These are phyloP conservation scores for Mycalesis mineus DNA, from an alignment of 2,888 invertebrate genomes.

Conservation along the genomic window DNA sequence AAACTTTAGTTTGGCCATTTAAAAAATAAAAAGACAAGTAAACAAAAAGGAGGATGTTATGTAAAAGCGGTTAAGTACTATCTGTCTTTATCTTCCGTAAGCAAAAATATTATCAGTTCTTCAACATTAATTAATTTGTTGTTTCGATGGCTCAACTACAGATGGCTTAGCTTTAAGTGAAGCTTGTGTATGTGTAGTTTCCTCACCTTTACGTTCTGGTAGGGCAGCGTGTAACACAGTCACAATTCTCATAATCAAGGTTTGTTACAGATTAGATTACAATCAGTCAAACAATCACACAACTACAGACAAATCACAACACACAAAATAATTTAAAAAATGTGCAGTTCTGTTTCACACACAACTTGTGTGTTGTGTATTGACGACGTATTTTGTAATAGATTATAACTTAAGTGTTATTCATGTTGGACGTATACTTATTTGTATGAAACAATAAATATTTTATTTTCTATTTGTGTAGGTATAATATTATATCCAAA, in stretches of 20 bases:
- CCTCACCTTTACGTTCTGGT: slow-evolving; percentile 75
- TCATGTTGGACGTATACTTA: too few relatives aligned
- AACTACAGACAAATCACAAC: slow-evolving; percentile 20
- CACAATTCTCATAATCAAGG: slow-evolving; percentile 65
- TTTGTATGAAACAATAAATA: too few relatives aligned
- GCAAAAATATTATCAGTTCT: too few relatives aligned
- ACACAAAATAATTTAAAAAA: neutral
- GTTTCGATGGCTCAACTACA: too few relatives aligned
- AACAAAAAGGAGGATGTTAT: too few relatives aligned
- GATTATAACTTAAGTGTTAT: neutral
- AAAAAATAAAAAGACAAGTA: too few relatives aligned
- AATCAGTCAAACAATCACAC: slow-evolving; percentile 19
- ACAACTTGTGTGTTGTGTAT: neutral
- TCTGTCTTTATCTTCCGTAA: too few relatives aligned
- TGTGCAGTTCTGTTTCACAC: neutral
- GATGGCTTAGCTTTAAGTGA: neutral
- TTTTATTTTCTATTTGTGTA: too few relatives aligned
- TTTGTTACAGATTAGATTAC: slow-evolving; percentile 21
- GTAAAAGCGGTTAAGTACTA: too few relatives aligned
- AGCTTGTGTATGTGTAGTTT: neutral
- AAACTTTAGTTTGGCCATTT: too few relatives aligned
- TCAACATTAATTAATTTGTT: too few relatives aligned
- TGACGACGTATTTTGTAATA: neutral
- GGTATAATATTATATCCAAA: too few relatives aligned
- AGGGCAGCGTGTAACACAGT: slow-evolving; percentile 77